Evolutionary conservation across 2,888 invertebrate genomes (phyloP).

Genomic region (Aelia acuminata): DNA sequence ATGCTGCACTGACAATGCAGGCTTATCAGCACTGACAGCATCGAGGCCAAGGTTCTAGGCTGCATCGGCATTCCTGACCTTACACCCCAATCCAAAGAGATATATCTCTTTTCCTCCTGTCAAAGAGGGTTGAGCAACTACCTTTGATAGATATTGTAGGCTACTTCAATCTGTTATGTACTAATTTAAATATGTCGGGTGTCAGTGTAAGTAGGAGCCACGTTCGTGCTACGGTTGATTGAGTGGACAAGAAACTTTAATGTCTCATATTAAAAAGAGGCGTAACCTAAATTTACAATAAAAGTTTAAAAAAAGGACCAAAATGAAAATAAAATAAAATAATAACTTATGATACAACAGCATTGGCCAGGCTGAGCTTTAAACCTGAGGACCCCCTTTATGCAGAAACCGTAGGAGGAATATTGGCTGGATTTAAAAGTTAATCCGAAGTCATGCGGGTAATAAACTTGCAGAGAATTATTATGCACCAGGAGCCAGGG

Average conservation of each 20-base stretch:
- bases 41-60: not conserved
- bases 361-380: not conserved
- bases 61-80: constrained; percentile 1
- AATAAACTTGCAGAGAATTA: not conserved
- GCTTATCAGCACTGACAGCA: not conserved
- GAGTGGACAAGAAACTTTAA: not conserved
- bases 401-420: not conserved
- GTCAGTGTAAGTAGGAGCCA: not conserved
- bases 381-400: not conserved
- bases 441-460: not conserved
- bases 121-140: not conserved
- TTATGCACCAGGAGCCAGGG: not conserved
- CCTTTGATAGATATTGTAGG: not conserved
- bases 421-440: not conserved
- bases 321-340: too few relatives aligned
- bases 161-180: not conserved
- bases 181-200: constrained; percentile 9
- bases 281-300: too few relatives aligned
- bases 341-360: too few relatives aligned
- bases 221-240: not conserved
- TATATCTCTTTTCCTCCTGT: not conserved
- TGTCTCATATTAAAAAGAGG: not conserved
- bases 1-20: not conserved
- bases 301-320: too few relatives aligned
- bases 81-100: not conserved